Percentiles rank a stretch among this genome's conserved stretches.
Conservation (phyloP, 2,797 vertebrate species). For the Babyrousa celebensis region DNA sequence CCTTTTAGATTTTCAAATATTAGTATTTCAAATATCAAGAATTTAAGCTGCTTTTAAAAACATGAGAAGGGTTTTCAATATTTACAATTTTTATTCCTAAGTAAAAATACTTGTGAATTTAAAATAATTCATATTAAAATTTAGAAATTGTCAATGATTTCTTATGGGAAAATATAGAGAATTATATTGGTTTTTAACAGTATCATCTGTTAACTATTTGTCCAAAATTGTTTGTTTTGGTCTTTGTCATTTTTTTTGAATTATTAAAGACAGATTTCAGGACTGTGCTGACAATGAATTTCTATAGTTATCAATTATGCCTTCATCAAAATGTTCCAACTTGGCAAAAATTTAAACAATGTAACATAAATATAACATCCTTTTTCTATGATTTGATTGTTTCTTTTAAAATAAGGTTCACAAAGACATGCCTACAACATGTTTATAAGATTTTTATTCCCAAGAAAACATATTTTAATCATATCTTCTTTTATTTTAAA, state of each 20-base stretch:
- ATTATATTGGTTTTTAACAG: slow-evolving; percentile 72
- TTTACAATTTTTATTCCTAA: slow-evolving; percentile 76
- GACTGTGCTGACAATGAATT: slow-evolving; percentile 74
- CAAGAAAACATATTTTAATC: slow-evolving; percentile 56
- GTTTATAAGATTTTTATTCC: slow-evolving; percentile 22
- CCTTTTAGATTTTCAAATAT: slow-evolving; percentile 79
- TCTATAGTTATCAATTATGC: slow-evolving; percentile 73
- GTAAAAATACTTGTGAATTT: slow-evolving; percentile 81
- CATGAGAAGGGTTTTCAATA: slow-evolving; percentile 75
- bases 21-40: slow-evolving; percentile 69
- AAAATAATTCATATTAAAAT: slow-evolving; percentile 75
- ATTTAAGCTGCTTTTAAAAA: slow-evolving; percentile 81
- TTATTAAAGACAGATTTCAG: slow-evolving; percentile 57
- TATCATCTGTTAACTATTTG: slow-evolving; percentile 48
- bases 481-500: slow-evolving; percentile 63
- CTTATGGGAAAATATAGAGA: slow-evolving; percentile 80
- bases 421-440: slow-evolving; percentile 74
- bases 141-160: slow-evolving; percentile 80
- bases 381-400: slow-evolving; percentile 67
- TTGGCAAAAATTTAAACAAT: slow-evolving; percentile 76
- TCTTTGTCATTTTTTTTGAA: slow-evolving; percentile 72
- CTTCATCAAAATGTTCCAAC: slow-evolving; percentile 80
- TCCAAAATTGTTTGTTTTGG: slow-evolving; percentile 49
- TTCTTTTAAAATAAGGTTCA: slow-evolving; percentile 78
- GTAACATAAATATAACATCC: slow-evolving; percentile 61